Evolutionary conservation across 2,888 invertebrate genomes (phyloP).

Genomic region (Brachyptera risi): DNA sequence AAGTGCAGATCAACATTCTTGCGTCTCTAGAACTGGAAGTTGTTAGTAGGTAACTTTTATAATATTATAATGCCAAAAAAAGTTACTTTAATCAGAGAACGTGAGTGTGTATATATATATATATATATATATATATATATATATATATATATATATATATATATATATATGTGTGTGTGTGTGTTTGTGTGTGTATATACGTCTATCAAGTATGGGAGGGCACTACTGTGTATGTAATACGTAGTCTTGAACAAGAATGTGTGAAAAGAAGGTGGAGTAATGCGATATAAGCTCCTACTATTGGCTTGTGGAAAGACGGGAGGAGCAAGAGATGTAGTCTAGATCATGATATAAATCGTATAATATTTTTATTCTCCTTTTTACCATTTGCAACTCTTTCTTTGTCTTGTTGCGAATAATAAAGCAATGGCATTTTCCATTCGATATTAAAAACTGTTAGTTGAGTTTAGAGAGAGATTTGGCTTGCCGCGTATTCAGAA

Average conservation of each 20-base stretch:
- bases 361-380: too few species aligned
- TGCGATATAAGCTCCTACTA: background rate
- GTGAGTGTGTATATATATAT: too few species aligned
- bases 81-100: slow-evolving; percentile 22
- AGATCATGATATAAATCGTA: slow-evolving; percentile 1
- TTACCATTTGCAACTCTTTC: too few species aligned
- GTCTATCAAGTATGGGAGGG: background rate
- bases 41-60: too few species aligned
- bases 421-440: too few species aligned
- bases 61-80: too few species aligned
- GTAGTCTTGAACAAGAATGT: slow-evolving; percentile 9
- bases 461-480: background rate
- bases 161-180: too few species aligned
- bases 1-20: background rate
- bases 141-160: too few species aligned
- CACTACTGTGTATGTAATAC: background rate
- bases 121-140: too few species aligned
- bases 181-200: too few species aligned
- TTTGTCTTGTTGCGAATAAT: background rate
- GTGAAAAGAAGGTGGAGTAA: slow-evolving; percentile 27
- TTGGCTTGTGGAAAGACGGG: slow-evolving; percentile 17
- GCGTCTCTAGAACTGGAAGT: slow-evolving; percentile 8
- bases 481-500: too few species aligned
- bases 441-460: slow-evolving; percentile 25
- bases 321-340: background rate